Base-by-base conservation (phyloP, 2,797 vertebrate genomes). In the Myripristis jacobus region DNA sequence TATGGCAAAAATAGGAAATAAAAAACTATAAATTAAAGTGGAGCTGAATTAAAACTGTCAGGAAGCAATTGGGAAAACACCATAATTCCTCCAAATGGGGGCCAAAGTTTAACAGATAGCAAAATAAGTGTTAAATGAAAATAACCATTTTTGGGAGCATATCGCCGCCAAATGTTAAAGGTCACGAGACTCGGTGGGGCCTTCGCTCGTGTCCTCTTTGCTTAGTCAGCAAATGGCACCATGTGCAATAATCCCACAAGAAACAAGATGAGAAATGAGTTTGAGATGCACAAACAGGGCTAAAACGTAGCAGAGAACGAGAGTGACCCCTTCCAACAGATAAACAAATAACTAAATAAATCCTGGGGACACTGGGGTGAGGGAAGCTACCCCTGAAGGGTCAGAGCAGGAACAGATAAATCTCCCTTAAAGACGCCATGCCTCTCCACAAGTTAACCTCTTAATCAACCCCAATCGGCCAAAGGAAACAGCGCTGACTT, bases 271-370 rank as follows among this genome's bases (percentile, higher is more conserved):
- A 94, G 88, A 91, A 92, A 93, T 93, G 87, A 83, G 58, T 68
- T 82, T 84, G 83, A 85, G 87, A 89, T 78, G 80, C 84, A 90
- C 87, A 92, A 94, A 94, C 93, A 91, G 87, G 88, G 71, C 81
- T 66, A 84, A 89, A 89, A 90, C 75, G 72, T 69, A 79, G 69
- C 46, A 74, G 82, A 85, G 86, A 82, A 74, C 87, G 79, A 25
- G 73, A 73, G 69, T 76, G 92, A 93, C 92, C 91, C 60, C 74
- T 78, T 85, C 66, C 89, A 85, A 79, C 87, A 88, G 83, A 94
- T 93, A 95, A 95, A 94, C 93, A 94, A 94, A 94, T 93, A 94
- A 93, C 88, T 85, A 91, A 93, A 94, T 94, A 94, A 94, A 94
- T 93, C 91, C 88, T 89, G 85, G 88, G 91, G 91, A 92, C 89